A percentile compares a stretch with the other conserved stretches of the same genome.
These are phyloP conservation scores for Mnemiopsis leidyi DNA, from an alignment of 37 sponge, comb jelly and placozoan genomes.

Conservation along the genomic window DNA sequence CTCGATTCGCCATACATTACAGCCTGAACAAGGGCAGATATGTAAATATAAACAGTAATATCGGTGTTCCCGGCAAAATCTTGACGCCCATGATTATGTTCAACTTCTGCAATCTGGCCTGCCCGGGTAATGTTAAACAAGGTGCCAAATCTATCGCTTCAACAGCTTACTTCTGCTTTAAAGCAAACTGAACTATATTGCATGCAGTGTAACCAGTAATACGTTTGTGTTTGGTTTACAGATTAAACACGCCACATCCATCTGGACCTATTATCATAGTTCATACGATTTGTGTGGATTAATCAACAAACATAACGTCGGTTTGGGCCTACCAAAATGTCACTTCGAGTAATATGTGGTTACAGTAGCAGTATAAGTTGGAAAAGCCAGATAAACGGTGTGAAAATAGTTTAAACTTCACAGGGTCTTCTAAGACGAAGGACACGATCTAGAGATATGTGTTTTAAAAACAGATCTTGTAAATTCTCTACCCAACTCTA, in stretches of 20 bases:
- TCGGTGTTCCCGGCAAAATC: not conserved
- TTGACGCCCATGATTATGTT: no score
- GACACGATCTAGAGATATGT: not conserved
- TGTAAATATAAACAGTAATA: not conserved
- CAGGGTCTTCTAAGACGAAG: not conserved
- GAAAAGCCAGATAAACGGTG: not conserved
- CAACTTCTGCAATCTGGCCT: not conserved
- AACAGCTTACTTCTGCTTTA: not conserved
- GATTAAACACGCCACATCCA: not conserved
- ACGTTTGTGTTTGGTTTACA: not conserved
- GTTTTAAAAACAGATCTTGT: no score
- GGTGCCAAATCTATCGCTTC: not conserved
- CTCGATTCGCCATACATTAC: no score
- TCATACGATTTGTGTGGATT: not conserved
- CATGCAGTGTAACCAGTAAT: not conserved
- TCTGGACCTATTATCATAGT: not conserved
- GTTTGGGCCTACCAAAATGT: no score
- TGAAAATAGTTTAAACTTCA: not conserved
- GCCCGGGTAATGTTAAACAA: not conserved
- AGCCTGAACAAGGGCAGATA: not conserved
- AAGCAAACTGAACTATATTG: not conserved
- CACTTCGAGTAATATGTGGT: no score
- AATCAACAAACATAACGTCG: no score
- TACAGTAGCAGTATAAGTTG: no score
- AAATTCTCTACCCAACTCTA: no score